Conservation (phyloP, 2,888 invertebrate genomes). For the Ischnus inquisitorius region DNA sequence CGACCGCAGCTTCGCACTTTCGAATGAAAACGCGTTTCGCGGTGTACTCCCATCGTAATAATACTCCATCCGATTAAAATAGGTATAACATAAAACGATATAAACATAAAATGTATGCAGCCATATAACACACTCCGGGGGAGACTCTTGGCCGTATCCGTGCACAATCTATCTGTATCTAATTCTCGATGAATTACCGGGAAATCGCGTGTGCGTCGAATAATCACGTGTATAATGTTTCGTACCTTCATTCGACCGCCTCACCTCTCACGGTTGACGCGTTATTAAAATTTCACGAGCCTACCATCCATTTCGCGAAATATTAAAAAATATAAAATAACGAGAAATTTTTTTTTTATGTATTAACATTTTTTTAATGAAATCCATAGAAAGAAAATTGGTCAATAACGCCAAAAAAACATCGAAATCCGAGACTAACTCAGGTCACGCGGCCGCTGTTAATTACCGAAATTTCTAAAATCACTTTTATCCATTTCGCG, state of each 20-base stretch:
- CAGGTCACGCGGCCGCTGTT: not conserved
- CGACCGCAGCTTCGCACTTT: constrained; percentile 64
- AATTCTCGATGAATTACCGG: constrained; percentile 56
- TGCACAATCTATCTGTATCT: constrained; percentile 25
- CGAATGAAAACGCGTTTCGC: constrained; percentile 59
- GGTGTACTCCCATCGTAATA: constrained; percentile 43
- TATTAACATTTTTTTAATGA: too few relatives aligned
- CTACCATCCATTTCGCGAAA: not conserved
- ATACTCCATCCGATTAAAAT: constrained; percentile 35
- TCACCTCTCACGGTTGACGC: not conserved
- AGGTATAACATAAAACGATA: constrained; percentile 4
- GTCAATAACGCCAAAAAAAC: not conserved
- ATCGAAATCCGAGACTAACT: not conserved
- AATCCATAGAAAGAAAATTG: not conserved
- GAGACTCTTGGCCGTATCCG: constrained; percentile 13
- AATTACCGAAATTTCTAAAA: not conserved
- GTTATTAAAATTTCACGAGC: constrained; percentile 56
- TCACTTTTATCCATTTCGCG: not conserved
- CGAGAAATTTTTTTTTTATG: too few relatives aligned
- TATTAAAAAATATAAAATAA: too few relatives aligned
- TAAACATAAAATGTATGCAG: constrained; percentile 4
- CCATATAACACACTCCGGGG: constrained; percentile 2
- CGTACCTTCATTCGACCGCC: not conserved
- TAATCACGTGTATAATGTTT: constrained; percentile 63
- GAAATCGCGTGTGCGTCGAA: constrained; percentile 61